Base-by-base conservation (phyloP, 2,888 invertebrate species). In the Rhopalosiphum nymphaeae region DNA sequence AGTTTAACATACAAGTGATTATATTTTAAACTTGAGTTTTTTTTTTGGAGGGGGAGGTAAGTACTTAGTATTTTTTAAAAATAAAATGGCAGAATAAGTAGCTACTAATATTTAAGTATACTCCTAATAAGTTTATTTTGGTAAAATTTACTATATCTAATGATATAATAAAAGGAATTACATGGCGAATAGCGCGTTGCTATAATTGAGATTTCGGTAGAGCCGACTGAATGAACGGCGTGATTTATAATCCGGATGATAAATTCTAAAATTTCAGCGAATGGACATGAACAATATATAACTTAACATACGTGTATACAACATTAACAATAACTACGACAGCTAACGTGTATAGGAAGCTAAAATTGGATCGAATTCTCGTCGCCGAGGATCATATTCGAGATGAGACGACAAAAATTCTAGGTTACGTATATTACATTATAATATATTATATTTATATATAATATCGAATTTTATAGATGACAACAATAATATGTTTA, bases 311-410 rank as follows among this genome's bases (percentile, higher is more conserved):
- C 26, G 13, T 13, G 16, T 67, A 16, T 16, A 13, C 61, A 16
- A n/a, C 4, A 67, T 16, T 11, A n/a, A 67, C 36, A 36, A 36
- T n/a, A 67, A 16, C 13, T 67, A 67, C 13, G 67, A 5, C 67
- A 13, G 67, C 21, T 5, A 36, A 67, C 16, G 56, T 56, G 36
- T 67, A n/a, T 67, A n/a, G 89, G 61, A 85, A 57, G 10, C 87
- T 92, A 92, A 92, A 92, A 92, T 92, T 87, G 92, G 92, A 92
- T 87, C 87, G 44, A 87, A 92, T 67, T 25, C 21, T 29, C 26
- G 46, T 25, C 10, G 42, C 29, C 57, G 57, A 57, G 36, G 16
- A 86, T 46, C 11, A 46, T 86, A 86, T 86, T 67, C 67, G 16
- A 36, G 7, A 44, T 44, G 29, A 36, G n/a, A 90, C 25, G 25